These are phyloP conservation scores for Andricus grossulariae DNA, from an alignment of 1,140 invertebrate genomes.

Conservation along the genomic window DNA sequence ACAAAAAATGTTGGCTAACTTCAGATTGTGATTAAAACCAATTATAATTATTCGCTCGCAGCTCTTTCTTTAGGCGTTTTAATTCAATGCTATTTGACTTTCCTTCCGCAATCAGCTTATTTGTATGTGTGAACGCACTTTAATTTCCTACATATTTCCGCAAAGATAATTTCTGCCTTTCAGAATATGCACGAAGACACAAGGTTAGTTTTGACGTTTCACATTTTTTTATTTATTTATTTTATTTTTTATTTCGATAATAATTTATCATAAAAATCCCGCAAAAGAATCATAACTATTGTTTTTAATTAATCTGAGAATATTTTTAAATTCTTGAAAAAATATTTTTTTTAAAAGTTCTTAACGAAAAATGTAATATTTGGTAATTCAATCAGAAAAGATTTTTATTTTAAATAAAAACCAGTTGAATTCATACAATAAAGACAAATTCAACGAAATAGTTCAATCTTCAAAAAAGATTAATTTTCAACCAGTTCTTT, in stretches of 20 bases:
- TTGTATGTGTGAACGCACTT: conserved; percentile 43
- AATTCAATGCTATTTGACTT: conserved; percentile 67
- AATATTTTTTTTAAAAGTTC: no score
- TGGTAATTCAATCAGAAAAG: no score
- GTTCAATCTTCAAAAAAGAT: no score
- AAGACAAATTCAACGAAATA: no score
- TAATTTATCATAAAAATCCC: not conserved
- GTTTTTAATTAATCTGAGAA: no score
- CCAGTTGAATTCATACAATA: no score
- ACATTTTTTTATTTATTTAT: conserved; percentile 19
- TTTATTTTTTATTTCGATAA: not conserved
- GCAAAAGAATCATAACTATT: not conserved
- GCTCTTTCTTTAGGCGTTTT: conserved; percentile 45
- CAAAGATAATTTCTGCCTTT: conserved; percentile 55
- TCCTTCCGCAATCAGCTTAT: conserved; percentile 68
- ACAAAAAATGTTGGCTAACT: conserved; percentile 17
- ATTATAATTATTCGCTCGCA: conserved; percentile 10
- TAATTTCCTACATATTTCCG: conserved; percentile 42
- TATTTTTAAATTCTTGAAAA: no score
- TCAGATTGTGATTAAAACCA: conserved; percentile 14
- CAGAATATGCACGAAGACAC: conserved; percentile 48
- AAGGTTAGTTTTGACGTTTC: conserved; percentile 58
- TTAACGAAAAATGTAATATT: no score
- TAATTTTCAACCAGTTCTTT: no score
- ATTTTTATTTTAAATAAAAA: no score